Conservation (phyloP, 1,140 invertebrate genomes). For the Cydia splendana region DNA sequence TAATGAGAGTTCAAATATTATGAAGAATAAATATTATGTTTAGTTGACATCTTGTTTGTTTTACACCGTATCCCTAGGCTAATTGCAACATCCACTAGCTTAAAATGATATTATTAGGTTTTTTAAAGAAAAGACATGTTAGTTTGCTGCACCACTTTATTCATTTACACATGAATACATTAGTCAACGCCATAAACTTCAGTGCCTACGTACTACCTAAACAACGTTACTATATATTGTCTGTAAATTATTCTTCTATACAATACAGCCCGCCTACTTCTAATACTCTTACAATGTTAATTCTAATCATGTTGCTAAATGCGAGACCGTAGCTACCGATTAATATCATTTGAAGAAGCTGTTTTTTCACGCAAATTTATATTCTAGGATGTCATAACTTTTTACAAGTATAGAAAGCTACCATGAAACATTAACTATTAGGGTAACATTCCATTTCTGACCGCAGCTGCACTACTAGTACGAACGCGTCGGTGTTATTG, state of each 20-base stretch:
- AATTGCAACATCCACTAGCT: neutral
- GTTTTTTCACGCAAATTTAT: neutral
- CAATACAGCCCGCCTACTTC: constrained; percentile 58
- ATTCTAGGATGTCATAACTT: constrained; percentile 10
- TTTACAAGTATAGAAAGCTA: constrained; percentile 46
- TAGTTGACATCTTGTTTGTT: constrained; percentile 64
- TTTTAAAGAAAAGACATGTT: constrained; percentile 42
- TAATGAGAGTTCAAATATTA: constrained; percentile 77
- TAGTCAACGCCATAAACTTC: constrained; percentile 77
- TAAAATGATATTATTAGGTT: neutral
- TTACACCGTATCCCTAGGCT: constrained; percentile 32
- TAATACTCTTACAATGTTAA: constrained; percentile 47
- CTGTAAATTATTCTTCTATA: constrained; percentile 70
- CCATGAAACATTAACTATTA: constrained; percentile 23
- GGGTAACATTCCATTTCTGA: no score
- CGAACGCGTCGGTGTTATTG: no score
- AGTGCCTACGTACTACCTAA: constrained; percentile 77
- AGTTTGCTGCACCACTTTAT: constrained; percentile 67
- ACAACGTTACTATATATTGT: constrained; percentile 75
- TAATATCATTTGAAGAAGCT: constrained; percentile 20
- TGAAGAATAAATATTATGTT: constrained; percentile 76
- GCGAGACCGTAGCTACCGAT: constrained; percentile 8
- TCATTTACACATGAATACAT: constrained; percentile 74
- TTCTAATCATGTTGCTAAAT: constrained; percentile 19
- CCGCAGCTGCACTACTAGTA: no score